Conservation (phyloP, 1,140 invertebrate species). For the Solenopsis fugax region DNA sequence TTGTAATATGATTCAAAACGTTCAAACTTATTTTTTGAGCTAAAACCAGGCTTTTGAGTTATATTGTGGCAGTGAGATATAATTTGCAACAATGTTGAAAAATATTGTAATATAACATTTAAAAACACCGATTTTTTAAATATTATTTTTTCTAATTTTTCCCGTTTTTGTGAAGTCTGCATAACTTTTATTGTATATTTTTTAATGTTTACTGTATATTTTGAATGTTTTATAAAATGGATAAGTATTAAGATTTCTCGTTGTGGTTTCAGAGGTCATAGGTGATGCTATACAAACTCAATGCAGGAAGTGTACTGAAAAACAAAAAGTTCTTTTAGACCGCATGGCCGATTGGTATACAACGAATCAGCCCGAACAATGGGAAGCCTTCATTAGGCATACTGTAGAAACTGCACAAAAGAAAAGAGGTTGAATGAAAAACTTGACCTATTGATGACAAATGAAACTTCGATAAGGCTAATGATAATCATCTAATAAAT, state of each 20-base stretch:
- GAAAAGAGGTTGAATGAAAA: background rate
- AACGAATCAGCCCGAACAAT: background rate
- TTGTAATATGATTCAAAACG: too few species aligned
- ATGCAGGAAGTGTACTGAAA: slow-evolving; percentile 27
- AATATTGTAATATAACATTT: background rate
- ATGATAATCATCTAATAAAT: background rate
- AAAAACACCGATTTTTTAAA: background rate
- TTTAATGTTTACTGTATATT: background rate
- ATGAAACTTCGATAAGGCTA: background rate
- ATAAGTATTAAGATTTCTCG: background rate
- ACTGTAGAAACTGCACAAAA: background rate
- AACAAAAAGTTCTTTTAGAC: background rate
- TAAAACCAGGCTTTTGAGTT: too few species aligned
- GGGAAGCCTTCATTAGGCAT: background rate
- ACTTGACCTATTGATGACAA: background rate
- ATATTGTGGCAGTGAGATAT: too few species aligned
- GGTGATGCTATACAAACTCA: background rate
- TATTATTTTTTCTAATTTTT: background rate
- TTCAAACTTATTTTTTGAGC: too few species aligned
- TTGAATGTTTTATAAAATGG: background rate
- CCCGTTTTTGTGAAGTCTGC: background rate
- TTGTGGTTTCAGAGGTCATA: background rate
- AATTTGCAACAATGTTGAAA: background rate
- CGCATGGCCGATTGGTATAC: slow-evolving; percentile 1
- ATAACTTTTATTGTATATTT: too few species aligned